These are phyloP conservation scores for Drosophila lutescens DNA, from an alignment of 2,888 invertebrate genomes.

Conservation along the genomic window DNA sequence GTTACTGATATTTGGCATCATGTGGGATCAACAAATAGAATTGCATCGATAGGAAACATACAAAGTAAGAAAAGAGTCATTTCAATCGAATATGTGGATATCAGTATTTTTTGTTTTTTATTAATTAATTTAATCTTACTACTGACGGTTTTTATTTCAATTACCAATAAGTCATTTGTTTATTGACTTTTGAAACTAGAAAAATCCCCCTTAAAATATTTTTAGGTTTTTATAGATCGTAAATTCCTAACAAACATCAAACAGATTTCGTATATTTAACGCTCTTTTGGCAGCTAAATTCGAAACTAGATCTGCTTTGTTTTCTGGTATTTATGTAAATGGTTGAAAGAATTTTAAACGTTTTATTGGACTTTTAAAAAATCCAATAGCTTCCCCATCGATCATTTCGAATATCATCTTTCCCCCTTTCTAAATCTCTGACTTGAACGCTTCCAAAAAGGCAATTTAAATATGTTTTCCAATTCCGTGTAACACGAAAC, in stretches of 20 bases:
- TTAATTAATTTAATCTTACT: no score
- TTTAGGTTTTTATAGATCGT: neutral
- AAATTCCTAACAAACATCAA: neutral
- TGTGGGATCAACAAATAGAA: slow-evolving; percentile 4
- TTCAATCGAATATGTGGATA: neutral
- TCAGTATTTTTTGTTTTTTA: neutral
- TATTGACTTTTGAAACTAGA: neutral
- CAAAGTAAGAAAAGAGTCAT: slow-evolving; percentile 13
- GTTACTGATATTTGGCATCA: slow-evolving; percentile 17
- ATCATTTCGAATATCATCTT: slow-evolving; percentile 39
- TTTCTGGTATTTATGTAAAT: slow-evolving; percentile 40
- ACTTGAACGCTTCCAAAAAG: slow-evolving; percentile 33
- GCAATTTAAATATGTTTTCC: slow-evolving; percentile 44
- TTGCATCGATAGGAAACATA: neutral
- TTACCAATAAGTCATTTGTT: no score
- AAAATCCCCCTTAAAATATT: neutral
- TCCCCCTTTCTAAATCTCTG: slow-evolving; percentile 13
- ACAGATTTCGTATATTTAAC: slow-evolving; percentile 11
- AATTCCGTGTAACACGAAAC: slow-evolving; percentile 68
- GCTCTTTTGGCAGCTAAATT: slow-evolving; percentile 6
- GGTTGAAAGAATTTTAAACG: slow-evolving; percentile 34
- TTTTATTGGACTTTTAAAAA: slow-evolving; percentile 35
- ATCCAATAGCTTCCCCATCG: slow-evolving; percentile 45
- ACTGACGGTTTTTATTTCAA: no score
- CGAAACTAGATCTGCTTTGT: slow-evolving; percentile 9